Percentiles rank a stretch among this genome's conserved stretches.
These are phyloP conservation scores for Plagiodera versicolora DNA, from an alignment of 2,888 invertebrate genomes.

Conservation along the genomic window DNA sequence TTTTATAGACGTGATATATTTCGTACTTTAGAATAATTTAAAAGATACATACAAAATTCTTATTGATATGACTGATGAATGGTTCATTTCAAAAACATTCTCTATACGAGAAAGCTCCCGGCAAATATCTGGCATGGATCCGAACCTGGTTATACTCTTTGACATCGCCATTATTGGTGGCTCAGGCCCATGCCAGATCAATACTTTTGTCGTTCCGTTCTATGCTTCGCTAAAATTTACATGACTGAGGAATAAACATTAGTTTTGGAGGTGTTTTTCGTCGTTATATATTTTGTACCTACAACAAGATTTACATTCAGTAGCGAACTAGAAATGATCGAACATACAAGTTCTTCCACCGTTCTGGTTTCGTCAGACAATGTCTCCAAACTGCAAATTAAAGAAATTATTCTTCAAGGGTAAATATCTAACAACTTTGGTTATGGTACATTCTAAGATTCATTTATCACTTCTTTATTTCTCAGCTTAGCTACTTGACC, in stretches of 20 bases:
- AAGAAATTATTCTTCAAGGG: background rate
- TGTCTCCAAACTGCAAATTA: background rate
- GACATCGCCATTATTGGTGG: background rate
- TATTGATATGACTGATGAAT: too few species aligned
- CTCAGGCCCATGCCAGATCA: slow-evolving; percentile 3
- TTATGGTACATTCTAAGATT: too few species aligned
- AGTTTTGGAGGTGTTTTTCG: background rate
- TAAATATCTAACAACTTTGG: too few species aligned
- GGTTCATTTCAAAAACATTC: too few species aligned
- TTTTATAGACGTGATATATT: too few species aligned
- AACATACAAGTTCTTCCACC: background rate
- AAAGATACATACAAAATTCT: too few species aligned
- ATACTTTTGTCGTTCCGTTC: background rate
- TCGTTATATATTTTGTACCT: background rate
- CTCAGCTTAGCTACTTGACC: too few species aligned
- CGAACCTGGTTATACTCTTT: background rate
- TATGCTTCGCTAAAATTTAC: background rate
- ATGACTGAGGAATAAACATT: background rate
- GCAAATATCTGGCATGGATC: too few species aligned
- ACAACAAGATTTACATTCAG: background rate
- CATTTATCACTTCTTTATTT: too few species aligned
- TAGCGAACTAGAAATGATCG: background rate
- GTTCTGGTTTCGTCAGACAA: background rate
- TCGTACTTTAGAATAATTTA: too few species aligned
- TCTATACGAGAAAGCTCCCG: too few species aligned